Evolutionary conservation across 2,797 vertebrate species (phyloP), one percentile per base, ranked within the genome.

Genomic region (Steatocranus sp.): DNA sequence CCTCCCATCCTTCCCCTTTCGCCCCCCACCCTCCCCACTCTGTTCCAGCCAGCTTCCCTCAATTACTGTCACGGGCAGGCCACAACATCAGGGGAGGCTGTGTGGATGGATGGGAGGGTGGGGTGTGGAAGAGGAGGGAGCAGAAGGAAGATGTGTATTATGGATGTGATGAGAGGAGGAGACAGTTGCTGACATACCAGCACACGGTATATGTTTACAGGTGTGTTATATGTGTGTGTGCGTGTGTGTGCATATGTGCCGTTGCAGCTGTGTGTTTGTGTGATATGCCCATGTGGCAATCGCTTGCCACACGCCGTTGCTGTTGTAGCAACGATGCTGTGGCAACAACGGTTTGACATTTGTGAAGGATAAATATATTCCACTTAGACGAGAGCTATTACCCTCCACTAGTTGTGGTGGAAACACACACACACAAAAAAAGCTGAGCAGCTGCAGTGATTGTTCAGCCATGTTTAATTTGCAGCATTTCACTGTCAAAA

Each of bases 21-120:
- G 14, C 81, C 79, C 84, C 34, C 83, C 81, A 75, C 82, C 56
- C 63, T 85, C 73, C 34, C 83, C 82, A 82, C 92, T 75, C 93
- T 94, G 94, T 95, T 96, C 94, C 92, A 91, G 91, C 94, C 94
- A 96, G 95, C 93, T 96, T 96, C 93, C 95, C 94, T 95, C 96
- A 96, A 96, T 96, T 96, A 96, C 95, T 93, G 93, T 95, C 95
- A 94, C 51, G 70, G 90, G 90, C 91, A 91, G 93, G 93, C 94
- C 93, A 93, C 92, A 94, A 92, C 93, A 93, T 82, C 53, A 79
- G 78, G 86, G 80, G 84, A 83, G 89, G 88, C 74, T 92, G 78
- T 84, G 87, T 56, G 77, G 79, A 83, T 53, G 77, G 84, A 84
- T 76, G 51, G 76, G 79, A 76, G 78, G 86, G 80, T 49, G 84